Base-by-base conservation (phyloP, 2,797 vertebrate species). In the Scolopax bukidnonensis region DNA sequence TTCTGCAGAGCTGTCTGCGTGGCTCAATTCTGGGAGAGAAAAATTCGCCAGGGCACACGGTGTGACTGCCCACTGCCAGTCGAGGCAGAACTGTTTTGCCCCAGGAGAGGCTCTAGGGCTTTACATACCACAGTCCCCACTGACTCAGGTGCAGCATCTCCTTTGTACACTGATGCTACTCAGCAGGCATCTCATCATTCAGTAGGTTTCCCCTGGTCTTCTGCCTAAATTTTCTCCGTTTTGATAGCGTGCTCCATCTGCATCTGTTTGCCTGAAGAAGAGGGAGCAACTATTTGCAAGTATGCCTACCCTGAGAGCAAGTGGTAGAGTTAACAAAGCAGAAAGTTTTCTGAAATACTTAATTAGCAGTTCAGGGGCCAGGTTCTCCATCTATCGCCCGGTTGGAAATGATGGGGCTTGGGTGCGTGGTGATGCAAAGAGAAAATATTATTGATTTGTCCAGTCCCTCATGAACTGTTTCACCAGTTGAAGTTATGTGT, bases 101-200 rank as follows among this genome's bases (percentile, higher is more conserved):
- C n/a, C 53, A 47, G 2, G 0, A 1, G 3, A 1, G 32, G 9
- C 32, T 76, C n/a, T 24, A 45, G 14, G 4, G 16, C 48, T 92
- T 83, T 68, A n/a, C 16, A 21, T 51, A 13, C 25, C 70, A 13
- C 82, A 82, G 59, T 43, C 36, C 32, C 16, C 0, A 0, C 9
- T 60, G n/a, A 79, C 43, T 78, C 82, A 54, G 59, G 33, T 16
- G 33, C 15, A 73, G n/a, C 4, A 11, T 36, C 50, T 67, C 48
- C 56, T 71, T 79, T 33, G 64, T 33, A 69, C 7, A 23, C 19
- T 60, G 18, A 60, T 1, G 7, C 40, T 74, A n/a, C 32, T 63
- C 50, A 63, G n/a, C 33, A 59, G 28, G 38, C 36, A 0, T 70
- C 7, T 81, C 77, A 54, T 40, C 36, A 40, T 64, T 59, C 33